A percentile compares a stretch with the other conserved stretches of the same genome.
phyloP scores from a whole-genome alignment of 2,797 vertebrate genomes.

The Malacoraja senta region DNA sequence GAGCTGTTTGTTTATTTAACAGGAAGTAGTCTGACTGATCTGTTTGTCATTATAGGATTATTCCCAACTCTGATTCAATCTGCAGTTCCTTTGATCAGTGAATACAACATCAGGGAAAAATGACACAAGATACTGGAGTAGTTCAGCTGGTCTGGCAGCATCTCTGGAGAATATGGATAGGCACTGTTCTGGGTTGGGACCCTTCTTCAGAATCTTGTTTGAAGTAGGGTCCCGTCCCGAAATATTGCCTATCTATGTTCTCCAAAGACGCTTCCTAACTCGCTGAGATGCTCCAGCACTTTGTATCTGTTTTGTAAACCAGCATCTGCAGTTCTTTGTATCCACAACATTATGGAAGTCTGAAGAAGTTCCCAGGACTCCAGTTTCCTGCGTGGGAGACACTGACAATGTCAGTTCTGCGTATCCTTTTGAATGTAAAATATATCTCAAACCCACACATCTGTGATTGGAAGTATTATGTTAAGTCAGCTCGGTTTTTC shows the following conservation, averaged over 20 bases:
- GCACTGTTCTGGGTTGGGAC: too few species aligned
- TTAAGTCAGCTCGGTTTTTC: not conserved
- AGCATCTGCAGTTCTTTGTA: too few species aligned
- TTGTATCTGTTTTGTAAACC: too few species aligned
- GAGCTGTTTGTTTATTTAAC: not conserved
- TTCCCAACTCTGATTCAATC: not conserved
- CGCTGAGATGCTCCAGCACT: too few species aligned
- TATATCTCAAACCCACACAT: not conserved
- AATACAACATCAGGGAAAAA: not conserved
- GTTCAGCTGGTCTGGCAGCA: too few species aligned
- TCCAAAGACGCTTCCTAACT: too few species aligned
- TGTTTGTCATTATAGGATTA: not conserved
- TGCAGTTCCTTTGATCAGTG: accelerated
- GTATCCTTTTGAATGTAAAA: not conserved
- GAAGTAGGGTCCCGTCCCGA: too few species aligned
- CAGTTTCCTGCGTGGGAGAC: not conserved
- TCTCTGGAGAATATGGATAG: too few species aligned
- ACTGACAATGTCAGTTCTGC: not conserved
- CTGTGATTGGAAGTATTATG: not conserved
- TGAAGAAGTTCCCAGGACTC: not conserved
- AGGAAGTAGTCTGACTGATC: not conserved
- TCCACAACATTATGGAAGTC: not conserved
- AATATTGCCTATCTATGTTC: too few species aligned
- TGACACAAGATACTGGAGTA: too few species aligned
- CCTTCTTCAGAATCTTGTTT: too few species aligned